Conservation (phyloP, 2,113 vertebrate species). For the Brachionichthys hirsutus region DNA sequence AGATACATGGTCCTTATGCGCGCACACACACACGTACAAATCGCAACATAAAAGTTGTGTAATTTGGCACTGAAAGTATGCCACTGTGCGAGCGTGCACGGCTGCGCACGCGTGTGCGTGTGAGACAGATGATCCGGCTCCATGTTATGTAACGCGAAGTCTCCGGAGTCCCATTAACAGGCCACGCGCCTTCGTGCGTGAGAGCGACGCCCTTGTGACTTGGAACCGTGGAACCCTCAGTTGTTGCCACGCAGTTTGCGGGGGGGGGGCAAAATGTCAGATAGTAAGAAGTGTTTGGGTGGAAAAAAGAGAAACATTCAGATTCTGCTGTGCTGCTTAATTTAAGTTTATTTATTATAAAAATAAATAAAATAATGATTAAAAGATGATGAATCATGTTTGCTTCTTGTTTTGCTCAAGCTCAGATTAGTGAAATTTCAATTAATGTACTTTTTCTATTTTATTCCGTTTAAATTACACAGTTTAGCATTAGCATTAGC, state of each 20-base stretch:
- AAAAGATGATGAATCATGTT: no score
- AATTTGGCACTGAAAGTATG: slow-evolving; percentile 66
- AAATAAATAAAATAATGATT: no score
- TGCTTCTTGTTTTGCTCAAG: no score
- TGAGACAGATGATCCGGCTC: slow-evolving; percentile 63
- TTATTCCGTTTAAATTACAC: no score
- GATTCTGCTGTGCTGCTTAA: no score
- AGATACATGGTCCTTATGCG: neutral
- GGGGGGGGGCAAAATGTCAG: no score
- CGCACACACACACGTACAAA: slow-evolving; percentile 21
- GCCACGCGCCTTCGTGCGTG: slow-evolving; percentile 45
- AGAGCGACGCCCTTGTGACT: neutral
- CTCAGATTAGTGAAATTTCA: no score
- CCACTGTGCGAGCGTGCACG: slow-evolving; percentile 37
- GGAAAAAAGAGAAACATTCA: no score
- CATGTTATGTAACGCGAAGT: slow-evolving; percentile 65
- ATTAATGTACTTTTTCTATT: no score
- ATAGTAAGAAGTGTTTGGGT: no score
- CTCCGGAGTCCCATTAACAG: slow-evolving; percentile 42
- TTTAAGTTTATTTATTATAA: no score
- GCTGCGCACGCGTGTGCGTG: neutral
- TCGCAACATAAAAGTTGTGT: slow-evolving; percentile 43
- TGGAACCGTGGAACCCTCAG: neutral
- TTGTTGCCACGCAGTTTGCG: neutral
- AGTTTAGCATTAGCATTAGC: no score